Percentiles rank a stretch among this genome's conserved stretches.
Conservation (phyloP, 2,113 vertebrate species). For the Halcyon malimbica region DNA sequence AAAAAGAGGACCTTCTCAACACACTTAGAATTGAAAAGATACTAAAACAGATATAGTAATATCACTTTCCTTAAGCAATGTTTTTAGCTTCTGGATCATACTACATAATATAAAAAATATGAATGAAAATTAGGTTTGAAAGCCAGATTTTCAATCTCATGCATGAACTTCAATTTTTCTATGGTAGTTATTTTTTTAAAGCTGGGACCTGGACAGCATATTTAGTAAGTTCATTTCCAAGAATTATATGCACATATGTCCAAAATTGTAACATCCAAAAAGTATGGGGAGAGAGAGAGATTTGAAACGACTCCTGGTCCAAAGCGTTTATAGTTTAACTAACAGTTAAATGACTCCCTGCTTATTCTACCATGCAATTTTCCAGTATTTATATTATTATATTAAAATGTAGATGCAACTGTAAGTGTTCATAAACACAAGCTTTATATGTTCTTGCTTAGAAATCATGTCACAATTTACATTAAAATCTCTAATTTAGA, state of each 20-base stretch:
- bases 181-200: background rate
- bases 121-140: background rate
- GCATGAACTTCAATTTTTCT: background rate
- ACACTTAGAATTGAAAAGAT: background rate
- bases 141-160: background rate
- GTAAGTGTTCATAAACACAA: background rate
- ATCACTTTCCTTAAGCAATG: background rate
- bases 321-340: background rate
- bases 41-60: background rate
- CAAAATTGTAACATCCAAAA: background rate
- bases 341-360: background rate
- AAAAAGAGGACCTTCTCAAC: background rate
- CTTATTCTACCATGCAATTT: background rate
- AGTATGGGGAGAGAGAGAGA: background rate
- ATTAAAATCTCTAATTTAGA: background rate
- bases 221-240: background rate
- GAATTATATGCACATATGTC: accelerated
- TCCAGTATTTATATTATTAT: background rate
- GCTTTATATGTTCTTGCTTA: background rate
- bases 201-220: background rate
- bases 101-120: background rate
- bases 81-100: background rate
- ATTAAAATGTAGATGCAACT: background rate
- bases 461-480: background rate
- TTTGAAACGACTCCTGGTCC: background rate